Evolutionary conservation across 1,140 invertebrate genomes (phyloP).

Genomic region (Zaprionus ghesquierei): DNA sequence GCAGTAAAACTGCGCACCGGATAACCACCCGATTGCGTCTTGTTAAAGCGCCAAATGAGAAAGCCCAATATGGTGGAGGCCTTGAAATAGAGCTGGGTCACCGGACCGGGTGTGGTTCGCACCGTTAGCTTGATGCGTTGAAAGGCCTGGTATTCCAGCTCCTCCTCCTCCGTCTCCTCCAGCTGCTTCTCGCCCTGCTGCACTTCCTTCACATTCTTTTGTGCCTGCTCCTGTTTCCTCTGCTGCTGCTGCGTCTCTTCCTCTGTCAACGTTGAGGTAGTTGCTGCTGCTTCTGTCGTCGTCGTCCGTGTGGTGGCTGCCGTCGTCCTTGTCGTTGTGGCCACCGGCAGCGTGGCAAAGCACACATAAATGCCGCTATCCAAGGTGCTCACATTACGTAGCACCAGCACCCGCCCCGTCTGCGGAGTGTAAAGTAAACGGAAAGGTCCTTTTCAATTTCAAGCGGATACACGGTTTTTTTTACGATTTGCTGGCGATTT

Average conservation of each 20-base stretch:
- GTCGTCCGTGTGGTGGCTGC: constrained; percentile 6
- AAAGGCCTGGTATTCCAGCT: constrained; percentile 59
- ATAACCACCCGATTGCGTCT: constrained; percentile 77
- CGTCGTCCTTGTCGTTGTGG: constrained; percentile 27
- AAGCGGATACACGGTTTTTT: background rate
- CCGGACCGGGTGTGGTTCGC: constrained; percentile 76
- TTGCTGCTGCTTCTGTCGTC: constrained; percentile 24
- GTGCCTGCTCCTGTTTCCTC: background rate
- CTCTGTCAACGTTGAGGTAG: constrained; percentile 43
- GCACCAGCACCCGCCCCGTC: constrained; percentile 70
- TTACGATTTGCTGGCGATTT: background rate
- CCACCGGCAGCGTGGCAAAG: constrained; percentile 60
- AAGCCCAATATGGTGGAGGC: constrained; percentile 80
- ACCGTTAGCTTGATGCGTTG: constrained; percentile 67
- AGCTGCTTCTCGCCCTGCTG: constrained; percentile 26
- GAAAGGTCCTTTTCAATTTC: background rate
- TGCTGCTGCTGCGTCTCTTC: background rate
- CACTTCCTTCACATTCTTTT: background rate
- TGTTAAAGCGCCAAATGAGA: constrained; percentile 81
- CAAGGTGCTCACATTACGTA: constrained; percentile 71
- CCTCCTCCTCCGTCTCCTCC: constrained; percentile 28
- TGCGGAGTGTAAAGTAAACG: constrained; percentile 13
- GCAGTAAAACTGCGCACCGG: constrained; percentile 81
- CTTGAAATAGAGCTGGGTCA: constrained; percentile 76
- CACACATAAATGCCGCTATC: constrained; percentile 79